phyloP scores from a whole-genome alignment of 2,888 invertebrate species.

The Orchesellides sinensis region DNA sequence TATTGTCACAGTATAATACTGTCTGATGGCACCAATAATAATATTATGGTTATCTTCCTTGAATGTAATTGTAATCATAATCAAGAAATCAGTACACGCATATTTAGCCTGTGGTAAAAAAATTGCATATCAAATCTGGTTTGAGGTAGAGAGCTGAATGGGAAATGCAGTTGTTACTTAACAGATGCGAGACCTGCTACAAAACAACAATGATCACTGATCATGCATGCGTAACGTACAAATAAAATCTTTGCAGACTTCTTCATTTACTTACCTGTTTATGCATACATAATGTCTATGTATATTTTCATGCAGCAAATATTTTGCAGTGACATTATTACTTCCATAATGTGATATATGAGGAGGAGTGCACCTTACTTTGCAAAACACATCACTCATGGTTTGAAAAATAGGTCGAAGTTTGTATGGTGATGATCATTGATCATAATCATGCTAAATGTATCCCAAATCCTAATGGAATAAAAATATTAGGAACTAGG shows the following conservation, averaged over 20 bases:
- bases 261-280: not conserved
- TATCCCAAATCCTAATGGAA: not conserved
- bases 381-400: not conserved
- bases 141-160: not conserved
- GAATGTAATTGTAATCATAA: not conserved
- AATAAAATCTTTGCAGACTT: not conserved
- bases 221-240: too few relatives aligned
- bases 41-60: conserved; percentile 22
- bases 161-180: not conserved
- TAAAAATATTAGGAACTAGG: conserved; percentile 9
- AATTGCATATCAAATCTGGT: not conserved
- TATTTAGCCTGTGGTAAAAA: not conserved
- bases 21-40: not conserved
- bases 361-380: not conserved
- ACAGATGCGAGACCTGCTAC: not conserved
- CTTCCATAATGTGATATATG: not conserved
- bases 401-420: conserved; percentile 12
- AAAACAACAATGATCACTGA: not conserved
- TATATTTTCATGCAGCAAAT: not conserved
- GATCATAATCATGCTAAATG: not conserved
- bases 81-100: conserved; percentile 6
- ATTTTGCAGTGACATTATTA: not conserved
- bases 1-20: too few relatives aligned
- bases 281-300: not conserved
- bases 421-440: not conserved